Percentiles rank a stretch among this genome's conserved stretches.
Evolutionary conservation across 2,888 invertebrate genomes (phyloP).

Genomic region (Drosophila niveifrons): DNA sequence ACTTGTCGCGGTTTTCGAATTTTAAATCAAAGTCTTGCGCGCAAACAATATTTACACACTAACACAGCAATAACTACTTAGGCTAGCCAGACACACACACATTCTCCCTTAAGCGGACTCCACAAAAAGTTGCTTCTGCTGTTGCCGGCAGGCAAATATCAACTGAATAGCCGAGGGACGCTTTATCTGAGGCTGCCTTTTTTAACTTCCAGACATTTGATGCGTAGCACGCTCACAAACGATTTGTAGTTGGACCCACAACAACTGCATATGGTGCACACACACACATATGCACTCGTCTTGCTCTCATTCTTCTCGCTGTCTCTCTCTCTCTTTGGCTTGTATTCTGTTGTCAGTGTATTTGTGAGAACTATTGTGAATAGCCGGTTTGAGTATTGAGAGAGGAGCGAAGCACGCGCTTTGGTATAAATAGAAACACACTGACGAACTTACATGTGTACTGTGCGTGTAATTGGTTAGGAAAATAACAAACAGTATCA

Average conservation of each 20-base stretch:
- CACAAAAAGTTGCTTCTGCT: constrained; percentile 48
- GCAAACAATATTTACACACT: constrained; percentile 25
- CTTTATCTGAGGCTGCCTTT: constrained; percentile 56
- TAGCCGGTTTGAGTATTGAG: constrained; percentile 52
- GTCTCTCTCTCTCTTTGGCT: not conserved
- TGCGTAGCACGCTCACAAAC: constrained; percentile 34
- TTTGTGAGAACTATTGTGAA: constrained; percentile 36
- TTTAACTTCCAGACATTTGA: constrained; percentile 53
- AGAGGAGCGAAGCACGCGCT: constrained; percentile 42
- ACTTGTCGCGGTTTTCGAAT: constrained; percentile 58
- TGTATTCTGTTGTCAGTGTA: constrained; percentile 4
- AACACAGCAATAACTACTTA: constrained; percentile 13
- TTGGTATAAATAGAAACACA: constrained; percentile 45
- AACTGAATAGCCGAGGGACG: constrained; percentile 52
- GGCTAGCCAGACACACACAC: constrained; percentile 30
- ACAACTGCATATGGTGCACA: constrained; percentile 28
- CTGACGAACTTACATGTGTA: constrained; percentile 1
- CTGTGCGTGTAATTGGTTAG: constrained; percentile 30
- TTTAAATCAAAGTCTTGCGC: constrained; percentile 47
- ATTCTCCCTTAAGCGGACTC: constrained; percentile 36
- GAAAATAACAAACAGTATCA: constrained; percentile 36
- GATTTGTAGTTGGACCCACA: constrained; percentile 29
- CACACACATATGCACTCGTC: constrained; percentile 25
- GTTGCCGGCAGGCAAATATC: constrained; percentile 67
- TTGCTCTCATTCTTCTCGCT: constrained; percentile 30